Conservation (phyloP, 2,113 vertebrate species). For the Scopus umbretta region DNA sequence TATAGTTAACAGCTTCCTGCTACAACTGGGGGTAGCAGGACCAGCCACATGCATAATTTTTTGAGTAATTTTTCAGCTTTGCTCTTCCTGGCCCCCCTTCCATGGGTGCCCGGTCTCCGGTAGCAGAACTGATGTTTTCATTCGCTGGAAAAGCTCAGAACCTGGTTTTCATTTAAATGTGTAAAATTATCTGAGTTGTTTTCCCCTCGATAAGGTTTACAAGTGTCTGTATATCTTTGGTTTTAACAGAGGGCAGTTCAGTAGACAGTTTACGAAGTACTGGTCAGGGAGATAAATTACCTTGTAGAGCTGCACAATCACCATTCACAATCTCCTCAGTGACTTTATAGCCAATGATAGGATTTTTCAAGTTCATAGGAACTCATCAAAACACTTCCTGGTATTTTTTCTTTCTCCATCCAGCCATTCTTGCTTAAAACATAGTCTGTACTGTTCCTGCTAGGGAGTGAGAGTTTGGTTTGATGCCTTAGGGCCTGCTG, state of each 20-base stretch:
- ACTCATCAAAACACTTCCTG: slow-evolving; percentile 56
- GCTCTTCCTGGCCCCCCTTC: not conserved
- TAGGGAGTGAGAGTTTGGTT: not conserved
- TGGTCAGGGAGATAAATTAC: slow-evolving; percentile 59
- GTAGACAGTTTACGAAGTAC: slow-evolving; percentile 63
- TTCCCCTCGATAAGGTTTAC: slow-evolving; percentile 60
- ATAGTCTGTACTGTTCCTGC: not conserved
- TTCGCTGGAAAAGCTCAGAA: slow-evolving; percentile 32
- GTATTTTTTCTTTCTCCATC: not conserved
- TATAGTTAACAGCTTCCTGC: not conserved
- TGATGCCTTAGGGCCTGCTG: not conserved
- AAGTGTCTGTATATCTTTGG: slow-evolving; percentile 63
- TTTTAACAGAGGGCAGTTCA: slow-evolving; percentile 65
- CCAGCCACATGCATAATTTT: not conserved
- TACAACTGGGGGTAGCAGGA: not conserved
- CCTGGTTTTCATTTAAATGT: slow-evolving; percentile 52
- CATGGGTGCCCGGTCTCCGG: not conserved
- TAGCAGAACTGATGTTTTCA: slow-evolving; percentile 7
- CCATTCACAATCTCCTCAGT: slow-evolving; percentile 36
- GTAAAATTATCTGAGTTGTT: slow-evolving; percentile 65
- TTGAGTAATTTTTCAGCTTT: not conserved
- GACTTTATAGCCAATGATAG: slow-evolving; percentile 60
- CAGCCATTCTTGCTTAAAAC: not conserved
- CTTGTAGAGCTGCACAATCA: slow-evolving; percentile 36
- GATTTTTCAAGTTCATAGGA: slow-evolving; percentile 69